Evolutionary conservation across 2,797 vertebrate species (phyloP), one percentile per base, ranked within the genome.

Genomic region (Melanotaenia nigrans): DNA sequence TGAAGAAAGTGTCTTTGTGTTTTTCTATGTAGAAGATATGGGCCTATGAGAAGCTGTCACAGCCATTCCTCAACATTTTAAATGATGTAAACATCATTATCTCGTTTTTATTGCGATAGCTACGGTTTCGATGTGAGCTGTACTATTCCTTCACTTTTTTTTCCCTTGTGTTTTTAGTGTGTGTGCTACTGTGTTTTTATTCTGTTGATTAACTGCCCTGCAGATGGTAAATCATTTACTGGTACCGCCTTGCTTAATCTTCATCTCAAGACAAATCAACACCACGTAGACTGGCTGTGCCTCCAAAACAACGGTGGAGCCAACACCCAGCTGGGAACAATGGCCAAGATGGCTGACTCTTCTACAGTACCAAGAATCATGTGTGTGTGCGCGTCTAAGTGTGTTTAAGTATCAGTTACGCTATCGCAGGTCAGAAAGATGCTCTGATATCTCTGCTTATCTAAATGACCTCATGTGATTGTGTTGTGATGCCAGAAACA

Each of bases 261-360:
- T 64, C 12, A 40, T 71, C 38, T 68, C 22, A n/a, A 45, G 22
- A 65, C 47, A 71, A 78, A 75, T 68, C 61, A 59, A 58, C 61
- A 53, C 33, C 32, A 62, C 42, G 61, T 78, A 56, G 78, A 67
- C 33, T 1, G 65, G 81, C 67, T 28, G 61, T 22, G 16, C 32
- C 28, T 64, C 59, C 60, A 77, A 18, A 47, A 69, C 78, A 74
- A 64, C 9, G 25, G 38, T 14, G 40, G 11, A 45, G 61, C 75
- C 84, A 69, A 79, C 79, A 13, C 86, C 87, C 81, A 65, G 61
- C 40, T 12, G 7, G 57, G 60, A 88, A 87, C 87, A 89, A 90
- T 82, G 70, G 77, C 51, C 62, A 63, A 32, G 35, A 64, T 74
- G 49, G 57, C 62, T 4, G 42, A 54, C 12, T 72, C 16, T 60